Evolutionary conservation across 2,113 vertebrate species (phyloP), one percentile per base, ranked within the genome.

Genomic region (Plectropomus leopardus): DNA sequence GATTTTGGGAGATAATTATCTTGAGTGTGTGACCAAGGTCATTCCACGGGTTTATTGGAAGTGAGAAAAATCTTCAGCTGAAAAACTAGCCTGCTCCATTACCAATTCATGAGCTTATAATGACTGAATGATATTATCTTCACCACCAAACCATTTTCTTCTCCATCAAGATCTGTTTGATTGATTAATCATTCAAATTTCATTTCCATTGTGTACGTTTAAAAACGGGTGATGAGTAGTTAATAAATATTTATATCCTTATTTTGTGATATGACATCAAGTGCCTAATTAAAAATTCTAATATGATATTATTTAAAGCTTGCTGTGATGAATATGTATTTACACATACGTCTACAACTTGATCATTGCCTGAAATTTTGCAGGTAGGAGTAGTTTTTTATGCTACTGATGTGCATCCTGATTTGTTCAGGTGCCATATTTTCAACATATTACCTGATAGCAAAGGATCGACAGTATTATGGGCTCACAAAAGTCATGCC

Each of bases 21-120:
- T 80, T 15, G 47, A 64, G 76, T 70, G 47, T 85, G 82, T 67
- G 72, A 81, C 86, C 89, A 94, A 94, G 92, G 93, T 93, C 87
- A 89, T 75, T 81, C 58, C 36, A 26, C 4, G 68, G 63, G 74
- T 84, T 92, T 91, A 91, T 86, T 92, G 87, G 79, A 86, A 80
- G 66, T 72, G 74, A 84, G 82, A 83, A 61, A n/a, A 87, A 86
- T 86, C 55, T 76, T 80, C 34, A 61, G 30, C 72, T 72, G 70
- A 82, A 88, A 91, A 91, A 87, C 74, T 60, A 65, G 47, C 71
- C 61, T 66, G 34, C 51, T 19, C 51, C 75, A 92, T 93, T 90
- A 91, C 67, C 61, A 87, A 91, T 94, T 92, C 89, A 93, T 93
- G 85, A 92, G 83, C 80, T 78, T 66, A 87, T 93, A 91, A 94